Evolutionary conservation across 2,888 invertebrate species (phyloP).

Genomic region (Lagria hirta): DNA sequence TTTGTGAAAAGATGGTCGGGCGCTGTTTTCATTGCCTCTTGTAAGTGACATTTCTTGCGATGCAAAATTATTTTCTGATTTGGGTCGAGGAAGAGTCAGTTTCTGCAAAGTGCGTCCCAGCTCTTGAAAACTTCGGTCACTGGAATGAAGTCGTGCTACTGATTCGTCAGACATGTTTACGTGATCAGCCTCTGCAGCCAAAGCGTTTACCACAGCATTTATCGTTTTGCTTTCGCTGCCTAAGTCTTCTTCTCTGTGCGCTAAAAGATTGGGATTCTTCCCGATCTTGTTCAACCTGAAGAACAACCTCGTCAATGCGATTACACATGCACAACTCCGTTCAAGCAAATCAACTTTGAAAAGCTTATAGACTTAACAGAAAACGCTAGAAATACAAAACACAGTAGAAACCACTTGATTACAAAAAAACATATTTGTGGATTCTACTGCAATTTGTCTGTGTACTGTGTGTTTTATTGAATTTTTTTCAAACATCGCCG

Average conservation of each 20-base stretch:
- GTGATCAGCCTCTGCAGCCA: constrained; percentile 88
- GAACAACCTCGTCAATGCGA: constrained; percentile 10
- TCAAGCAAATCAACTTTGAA: constrained; percentile 17
- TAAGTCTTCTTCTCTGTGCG: constrained; percentile 72
- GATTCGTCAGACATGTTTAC: constrained; percentile 77
- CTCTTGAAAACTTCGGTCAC: constrained; percentile 55
- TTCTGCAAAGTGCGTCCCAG: constrained; percentile 72
- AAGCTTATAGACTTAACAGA: constrained; percentile 8
- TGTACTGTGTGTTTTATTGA: constrained; percentile 37
- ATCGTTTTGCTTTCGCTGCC: constrained; percentile 80
- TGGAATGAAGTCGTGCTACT: constrained; percentile 54
- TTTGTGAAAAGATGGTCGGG: constrained; percentile 70
- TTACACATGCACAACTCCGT: neutral
- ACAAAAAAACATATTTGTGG: too few relatives aligned
- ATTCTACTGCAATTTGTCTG: too few relatives aligned
- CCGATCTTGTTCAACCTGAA: constrained; percentile 88
- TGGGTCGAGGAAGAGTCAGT: constrained; percentile 74
- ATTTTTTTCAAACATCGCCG: constrained; percentile 37
- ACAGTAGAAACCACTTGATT: too few relatives aligned
- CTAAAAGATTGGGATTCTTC: constrained; percentile 92
- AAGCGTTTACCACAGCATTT: constrained; percentile 89
- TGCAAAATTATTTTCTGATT: constrained; percentile 81
- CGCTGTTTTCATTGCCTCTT: constrained; percentile 58
- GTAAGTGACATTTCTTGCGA: constrained; percentile 65
- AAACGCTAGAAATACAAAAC: neutral